Base-by-base conservation (phyloP, 2,797 vertebrate species). In the Anguilla anguilla region DNA sequence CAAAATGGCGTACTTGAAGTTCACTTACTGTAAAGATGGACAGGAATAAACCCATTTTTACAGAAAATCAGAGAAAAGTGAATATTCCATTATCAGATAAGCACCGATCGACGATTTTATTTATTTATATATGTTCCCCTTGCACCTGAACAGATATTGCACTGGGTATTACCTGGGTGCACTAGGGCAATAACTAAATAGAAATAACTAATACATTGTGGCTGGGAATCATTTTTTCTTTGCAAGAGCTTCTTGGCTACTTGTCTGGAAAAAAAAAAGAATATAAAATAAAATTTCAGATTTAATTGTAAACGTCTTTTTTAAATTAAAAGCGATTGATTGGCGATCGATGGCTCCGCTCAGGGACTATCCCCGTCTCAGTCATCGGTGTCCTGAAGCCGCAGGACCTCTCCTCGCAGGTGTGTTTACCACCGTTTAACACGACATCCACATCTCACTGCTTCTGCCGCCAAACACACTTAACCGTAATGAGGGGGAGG, bases 281-380 rank as follows among this genome's bases (percentile, higher is more conserved):
- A n/a, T n/a, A n/a, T n/a, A n/a, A n/a, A 39, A 39, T 39, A 39
- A n/a, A 49, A 82, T 85, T 35, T 79, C 84, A 84, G 25, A 79
- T 82, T 31, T 82, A 79, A 77, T 86, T 69, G 35, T 72, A 85
- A 59, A 87, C 53, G 53, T 87, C 86, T 86, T 77, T 77, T 89
- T 84, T 43, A 28, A 89, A 85, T 88, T 86, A 84, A 86, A 89
- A 81, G 46, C n/a, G 57, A 88, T 86, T 87, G 88, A 90, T 87
- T 82, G n/a, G 35, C 59, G 86, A 85, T 89, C 67, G 85, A 90
- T 88, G 57, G 61, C 53, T 31, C 28, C 61, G 69, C 59, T 79
- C 88, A 88, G 77, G 74, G 74, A 61, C 85, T 79, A 67, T 84
- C 84, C 57, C 86, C 69, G 69, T 84, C 61, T 79, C 22, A 79